These are phyloP conservation scores for Anthoscopus minutus DNA, from an alignment of 2,113 vertebrate genomes.

Conservation along the genomic window DNA sequence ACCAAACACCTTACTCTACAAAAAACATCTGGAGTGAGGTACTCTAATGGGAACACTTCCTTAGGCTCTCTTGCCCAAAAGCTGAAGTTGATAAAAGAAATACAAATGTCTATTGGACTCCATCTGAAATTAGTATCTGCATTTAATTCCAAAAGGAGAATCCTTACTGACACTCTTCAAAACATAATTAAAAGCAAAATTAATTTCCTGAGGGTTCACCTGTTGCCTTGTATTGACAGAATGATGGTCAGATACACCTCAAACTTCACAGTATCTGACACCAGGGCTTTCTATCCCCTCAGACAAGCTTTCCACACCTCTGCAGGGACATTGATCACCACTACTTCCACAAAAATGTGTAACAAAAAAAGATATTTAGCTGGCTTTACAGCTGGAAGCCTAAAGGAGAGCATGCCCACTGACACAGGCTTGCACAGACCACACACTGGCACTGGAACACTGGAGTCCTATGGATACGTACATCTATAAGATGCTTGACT, in stretches of 20 bases:
- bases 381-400: background rate
- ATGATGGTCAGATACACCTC: background rate
- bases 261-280: background rate
- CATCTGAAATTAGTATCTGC: background rate
- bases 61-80: background rate
- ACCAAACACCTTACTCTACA: background rate
- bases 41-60: background rate
- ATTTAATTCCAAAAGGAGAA: background rate
- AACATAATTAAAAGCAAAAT: background rate
- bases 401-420: background rate
- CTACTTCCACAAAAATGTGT: background rate
- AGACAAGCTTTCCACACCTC: accelerated
- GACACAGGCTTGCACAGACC: background rate
- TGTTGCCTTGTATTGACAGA: background rate
- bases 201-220: background rate
- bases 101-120: background rate
- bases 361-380: background rate
- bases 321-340: background rate
- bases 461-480: constrained; percentile 66
- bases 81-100: background rate
- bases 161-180: background rate
- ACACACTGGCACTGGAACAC: background rate
- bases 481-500: constrained; percentile 95
- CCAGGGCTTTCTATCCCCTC: background rate
- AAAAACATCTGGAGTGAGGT: background rate